Conservation (phyloP, 2,888 invertebrate species). For the Dascillus cervinus region DNA sequence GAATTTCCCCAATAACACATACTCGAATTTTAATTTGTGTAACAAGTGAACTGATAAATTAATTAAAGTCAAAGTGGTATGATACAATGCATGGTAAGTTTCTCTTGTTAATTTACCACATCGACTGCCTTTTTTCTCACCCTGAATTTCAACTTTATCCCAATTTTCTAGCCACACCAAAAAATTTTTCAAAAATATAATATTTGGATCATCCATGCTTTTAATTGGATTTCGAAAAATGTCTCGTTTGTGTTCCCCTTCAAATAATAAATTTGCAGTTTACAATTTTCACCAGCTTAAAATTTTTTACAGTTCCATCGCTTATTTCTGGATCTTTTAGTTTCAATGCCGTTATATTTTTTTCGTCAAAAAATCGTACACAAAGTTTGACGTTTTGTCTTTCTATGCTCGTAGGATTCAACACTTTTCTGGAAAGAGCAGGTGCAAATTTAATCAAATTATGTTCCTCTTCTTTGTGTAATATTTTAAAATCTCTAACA, state of each 20-base stretch:
- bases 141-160: slow-evolving; percentile 2
- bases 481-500: slow-evolving; percentile 1
- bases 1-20: slow-evolving; percentile 4
- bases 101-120: slow-evolving; percentile 4
- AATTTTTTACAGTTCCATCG: not conserved
- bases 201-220: slow-evolving; percentile 1
- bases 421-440: not conserved
- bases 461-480: slow-evolving; percentile 1
- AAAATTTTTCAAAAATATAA: slow-evolving; percentile 6
- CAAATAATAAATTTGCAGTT: not conserved
- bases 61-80: slow-evolving; percentile 2
- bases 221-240: not conserved
- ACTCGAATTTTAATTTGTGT: slow-evolving; percentile 4
- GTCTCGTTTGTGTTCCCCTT: not conserved
- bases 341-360: slow-evolving; percentile 4
- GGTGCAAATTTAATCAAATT: slow-evolving; percentile 2
- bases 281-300: slow-evolving; percentile 1
- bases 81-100: slow-evolving; percentile 2
- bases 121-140: slow-evolving; percentile 1
- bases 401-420: slow-evolving; percentile 1
- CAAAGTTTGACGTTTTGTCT: slow-evolving; percentile 2
- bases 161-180: slow-evolving; percentile 2
- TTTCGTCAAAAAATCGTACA: not conserved
- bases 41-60: slow-evolving; percentile 3
- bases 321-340: not conserved